Evolutionary conservation across 2,797 vertebrate genomes (phyloP), one percentile per base, ranked within the genome.

Genomic region (Periparus ater): DNA sequence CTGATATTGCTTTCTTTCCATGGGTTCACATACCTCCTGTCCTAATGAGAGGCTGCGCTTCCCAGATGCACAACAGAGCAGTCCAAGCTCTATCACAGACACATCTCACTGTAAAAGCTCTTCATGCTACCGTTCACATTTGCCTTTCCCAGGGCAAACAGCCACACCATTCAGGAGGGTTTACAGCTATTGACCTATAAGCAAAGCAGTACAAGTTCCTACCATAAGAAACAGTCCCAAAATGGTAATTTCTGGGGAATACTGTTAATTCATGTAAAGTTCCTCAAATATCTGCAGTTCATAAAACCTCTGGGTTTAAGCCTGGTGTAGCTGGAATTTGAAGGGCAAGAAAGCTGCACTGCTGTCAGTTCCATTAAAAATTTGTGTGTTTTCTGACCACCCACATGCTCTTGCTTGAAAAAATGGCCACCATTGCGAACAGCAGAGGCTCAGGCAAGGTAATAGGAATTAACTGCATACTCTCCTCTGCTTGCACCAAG

Each of bases 11-110:
- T 55, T 53, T 65, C 27, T 36, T 36, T 15, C n/a, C n/a, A 6
- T 0, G 1, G 30, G 29, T 17, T 25, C n/a, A 16, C 1, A 0
- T 1, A 19, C 17, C 1, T 0, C 29, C 83, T 23, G 32, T 38
- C 70, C 66, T 19, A 45, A 25, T 1, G 47, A 53, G 26, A 44
- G 47, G 23, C 65, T 63, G 45, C 8, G 2, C 42, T 38, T 27
- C 38, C 72, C 60, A 1, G 0, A 15, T 47, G 9, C 10, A 18
- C 42, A 38, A 2, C 0, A 0, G 51, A 75, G 44, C 34, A 14
- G 29, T 1, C 17, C 44, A 6, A 50, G 87, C 74, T 57, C 88
- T 13, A 32, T n/a, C 8, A 70, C 8, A 26, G 76, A 66, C 6
- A 44, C 16, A 19, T 25, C 40, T 32, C 44, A 6, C 38, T 45